These are phyloP conservation scores for Drosophila bunnanda DNA, from an alignment of 2,888 invertebrate species.

Conservation along the genomic window DNA sequence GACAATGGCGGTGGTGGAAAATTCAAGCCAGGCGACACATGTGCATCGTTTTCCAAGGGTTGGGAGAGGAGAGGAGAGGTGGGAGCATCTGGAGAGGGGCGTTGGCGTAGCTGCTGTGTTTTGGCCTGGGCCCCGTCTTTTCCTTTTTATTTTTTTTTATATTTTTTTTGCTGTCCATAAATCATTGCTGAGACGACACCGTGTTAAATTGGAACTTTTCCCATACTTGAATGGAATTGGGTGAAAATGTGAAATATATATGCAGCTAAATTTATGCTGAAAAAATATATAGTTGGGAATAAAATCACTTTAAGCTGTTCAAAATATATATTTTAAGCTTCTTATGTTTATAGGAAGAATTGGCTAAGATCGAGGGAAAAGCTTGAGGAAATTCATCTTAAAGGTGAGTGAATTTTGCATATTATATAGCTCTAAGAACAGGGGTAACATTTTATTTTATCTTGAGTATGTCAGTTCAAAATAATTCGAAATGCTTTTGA, in stretches of 20 bases:
- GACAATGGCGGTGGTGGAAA: conserved; percentile 75
- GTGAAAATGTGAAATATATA: conserved; percentile 41
- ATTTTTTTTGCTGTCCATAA: conserved; percentile 59
- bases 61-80: conserved; percentile 1
- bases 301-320: background rate
- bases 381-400: background rate
- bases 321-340: background rate
- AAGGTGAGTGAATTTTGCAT: background rate
- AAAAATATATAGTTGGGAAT: conserved; percentile 1
- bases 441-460: background rate
- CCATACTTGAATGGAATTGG: conserved; percentile 75
- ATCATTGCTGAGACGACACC: conserved; percentile 81
- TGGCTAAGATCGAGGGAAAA: background rate
- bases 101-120: conserved; percentile 55
- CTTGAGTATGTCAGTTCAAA: background rate
- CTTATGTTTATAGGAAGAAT: background rate
- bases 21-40: conserved; percentile 57
- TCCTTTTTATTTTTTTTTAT: background rate
- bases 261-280: conserved; percentile 7
- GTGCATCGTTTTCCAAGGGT: conserved; percentile 22
- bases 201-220: conserved; percentile 82
- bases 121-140: conserved; percentile 49
- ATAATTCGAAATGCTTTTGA: background rate
- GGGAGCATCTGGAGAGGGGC: conserved; percentile 10
- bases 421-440: background rate